Evolutionary conservation across 2,888 invertebrate species (phyloP), one percentile per base, ranked within the genome.

Genomic region (Drosophila trichaetosa): DNA sequence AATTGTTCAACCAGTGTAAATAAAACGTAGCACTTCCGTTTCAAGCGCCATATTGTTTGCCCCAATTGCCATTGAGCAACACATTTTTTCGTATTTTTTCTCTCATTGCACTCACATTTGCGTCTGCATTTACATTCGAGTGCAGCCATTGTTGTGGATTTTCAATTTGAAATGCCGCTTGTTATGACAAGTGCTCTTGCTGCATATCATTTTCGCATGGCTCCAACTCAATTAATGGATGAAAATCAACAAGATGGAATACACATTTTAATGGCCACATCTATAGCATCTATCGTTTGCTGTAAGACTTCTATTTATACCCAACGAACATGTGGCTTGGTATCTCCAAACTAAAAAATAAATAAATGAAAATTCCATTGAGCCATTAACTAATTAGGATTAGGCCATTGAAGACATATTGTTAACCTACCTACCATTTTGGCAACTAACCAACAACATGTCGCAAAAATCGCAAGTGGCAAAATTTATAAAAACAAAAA

Each of bases 1-100:
- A 73, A 83, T 88, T 83, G 87, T 83, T 79, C 73, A 73, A 59
- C 73, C 69, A 76, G 69, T 86, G 87, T 81, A 86, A 88, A 85
- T 86, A 83, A 80, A 77, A 73, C 67, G 78, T 73, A 69, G 86
- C 83, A 72, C 72, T 72, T 81, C 74, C 83, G 70, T 68, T 83
- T 62, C 73, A 67, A 57, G 49, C 71, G 52, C 72, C 87, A 87
- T 87, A 87, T 81, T 85, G 84, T 81, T 80, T 76, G 65, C 46
- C 36, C 68, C 79, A 67, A 75, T 75, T 80, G 77, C 77, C 73
- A 83, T 82, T 70, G 74, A 86, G 73, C 70, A 87, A 67, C 73
- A 75, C 42, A 31, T 73, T 75, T 78, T 78, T 73, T 76, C 83
- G 87, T 69, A 75, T 83, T 75, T 61, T 82, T 85, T 76, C 68